Evolutionary conservation across 2,113 vertebrate species (phyloP), one percentile per base, ranked within the genome.

Genomic region (Macroglossus sobrinus): DNA sequence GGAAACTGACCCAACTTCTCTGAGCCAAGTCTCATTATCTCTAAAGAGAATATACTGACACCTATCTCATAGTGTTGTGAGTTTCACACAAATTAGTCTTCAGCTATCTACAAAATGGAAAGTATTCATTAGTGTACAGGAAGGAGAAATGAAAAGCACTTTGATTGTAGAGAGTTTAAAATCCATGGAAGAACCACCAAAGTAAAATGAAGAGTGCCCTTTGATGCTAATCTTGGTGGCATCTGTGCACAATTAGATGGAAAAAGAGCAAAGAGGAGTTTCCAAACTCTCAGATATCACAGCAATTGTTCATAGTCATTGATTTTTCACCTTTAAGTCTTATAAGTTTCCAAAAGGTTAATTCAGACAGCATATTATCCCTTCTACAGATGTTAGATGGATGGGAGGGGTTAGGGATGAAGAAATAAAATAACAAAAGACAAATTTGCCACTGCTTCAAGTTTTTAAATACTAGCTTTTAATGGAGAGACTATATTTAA

Each of bases 391-490:
- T 63, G n/a, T 45, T 71, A 64, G 26, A 28, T 80, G 19, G 7
- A 47, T 82, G 63, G 14, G 64, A 84, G 14, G 24, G 12, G 4
- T 78, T 18, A 19, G 1, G 53, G 55, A 50, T 33, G 21, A 30
- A 64, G 66, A 87, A 95, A 50, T 59, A 76, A 87, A 84, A 21
- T 33, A 74, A 57, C 22, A 57, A 75, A 92, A 55, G 33, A 43
- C 6, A 40, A 8, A 57, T 93, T 76, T 87, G 4, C 22, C 35
- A 84, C 43, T 93, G 24, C 53, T 92, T 88, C 50, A 84, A 87
- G 57, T 92, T 89, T 85, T 28, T 87, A 76, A 84, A 59, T 79
- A 80, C 33, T 75, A 85, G n/a, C 19, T 72, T 94, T 76, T 89
- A 53, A 74, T 68, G 30, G 50, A 84, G 15, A 85, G 22, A 47